Percentiles rank a stretch among this genome's conserved stretches.
phyloP scores from a whole-genome alignment of 1,140 invertebrate species.

The Zaprionus capensis region DNA sequence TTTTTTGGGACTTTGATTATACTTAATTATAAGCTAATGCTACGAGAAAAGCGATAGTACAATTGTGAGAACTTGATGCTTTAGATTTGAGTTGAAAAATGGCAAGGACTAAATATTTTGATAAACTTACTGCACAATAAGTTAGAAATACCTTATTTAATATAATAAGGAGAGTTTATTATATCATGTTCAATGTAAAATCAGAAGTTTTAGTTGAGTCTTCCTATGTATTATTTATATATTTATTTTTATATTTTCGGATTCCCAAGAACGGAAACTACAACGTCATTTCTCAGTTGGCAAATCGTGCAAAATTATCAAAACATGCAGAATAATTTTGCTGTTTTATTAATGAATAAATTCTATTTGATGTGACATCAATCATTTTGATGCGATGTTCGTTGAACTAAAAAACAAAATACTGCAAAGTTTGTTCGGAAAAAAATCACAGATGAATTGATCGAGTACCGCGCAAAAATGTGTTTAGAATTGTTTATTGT shows the following conservation, averaged over 20 bases:
- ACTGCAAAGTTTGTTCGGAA: neutral
- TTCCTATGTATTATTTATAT: neutral
- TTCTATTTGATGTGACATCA: constrained; percentile 33
- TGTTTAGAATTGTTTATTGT: constrained; percentile 3
- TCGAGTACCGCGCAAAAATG: constrained; percentile 14
- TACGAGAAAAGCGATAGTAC: constrained; percentile 9
- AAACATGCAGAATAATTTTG: constrained; percentile 3
- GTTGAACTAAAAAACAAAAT: constrained; percentile 22
- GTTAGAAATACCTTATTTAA: too few species aligned
- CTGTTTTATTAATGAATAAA: constrained; percentile 26
- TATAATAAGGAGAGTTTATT: too few species aligned
- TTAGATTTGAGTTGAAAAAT: too few species aligned
- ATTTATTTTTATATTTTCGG: neutral
- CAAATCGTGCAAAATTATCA: constrained; percentile 4
- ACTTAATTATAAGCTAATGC: constrained; percentile 17
- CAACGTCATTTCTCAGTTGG: neutral
- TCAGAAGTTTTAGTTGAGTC: neutral
- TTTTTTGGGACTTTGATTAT: neutral
- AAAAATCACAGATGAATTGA: constrained; percentile 24
- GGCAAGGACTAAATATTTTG: too few species aligned
- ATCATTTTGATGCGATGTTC: constrained; percentile 30
- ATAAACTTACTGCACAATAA: too few species aligned
- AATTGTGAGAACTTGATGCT: neutral
- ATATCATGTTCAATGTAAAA: neutral
- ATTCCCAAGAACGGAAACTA: neutral